Conservation (phyloP, 2,113 vertebrate genomes). For the crab-eating macaque (Macaca fascicularis) region DNA sequence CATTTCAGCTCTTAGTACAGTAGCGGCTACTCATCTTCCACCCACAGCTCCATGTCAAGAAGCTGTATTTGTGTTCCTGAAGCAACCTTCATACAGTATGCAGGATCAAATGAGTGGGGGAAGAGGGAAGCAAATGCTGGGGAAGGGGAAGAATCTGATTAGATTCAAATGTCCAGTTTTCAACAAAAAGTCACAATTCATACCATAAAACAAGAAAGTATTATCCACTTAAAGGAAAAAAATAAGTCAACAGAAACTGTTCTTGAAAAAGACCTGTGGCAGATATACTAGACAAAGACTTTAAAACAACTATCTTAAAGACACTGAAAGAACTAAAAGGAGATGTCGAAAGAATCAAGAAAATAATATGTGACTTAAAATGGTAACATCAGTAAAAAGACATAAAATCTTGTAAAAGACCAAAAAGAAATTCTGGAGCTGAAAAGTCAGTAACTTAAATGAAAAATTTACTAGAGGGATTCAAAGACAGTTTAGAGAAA, state of each 20-base stretch:
- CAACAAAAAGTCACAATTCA: neutral
- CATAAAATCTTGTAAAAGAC: neutral
- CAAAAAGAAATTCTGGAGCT: neutral
- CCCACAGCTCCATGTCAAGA: neutral
- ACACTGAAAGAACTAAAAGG: neutral
- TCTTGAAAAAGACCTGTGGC: neutral
- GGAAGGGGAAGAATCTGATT: neutral
- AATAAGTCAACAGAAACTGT: neutral
- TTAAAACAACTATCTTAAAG: neutral
- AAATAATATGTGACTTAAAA: neutral
- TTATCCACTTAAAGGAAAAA: neutral
- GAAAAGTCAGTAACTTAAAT: neutral
- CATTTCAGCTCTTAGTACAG: neutral
- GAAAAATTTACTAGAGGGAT: neutral
- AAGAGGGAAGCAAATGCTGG: neutral
- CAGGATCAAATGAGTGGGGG: neutral
- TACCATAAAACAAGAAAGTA: neutral
- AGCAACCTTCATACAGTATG: neutral
- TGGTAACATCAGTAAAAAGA: neutral
- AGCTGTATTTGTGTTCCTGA: neutral
- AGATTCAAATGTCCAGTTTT: neutral
- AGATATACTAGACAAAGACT: neutral
- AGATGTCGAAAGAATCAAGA: neutral
- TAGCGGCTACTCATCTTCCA: neutral
- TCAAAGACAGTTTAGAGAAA: neutral